These are phyloP conservation scores for Salvelinus sp. DNA, from an alignment of 2,113 vertebrate genomes.

Conservation along the genomic window DNA sequence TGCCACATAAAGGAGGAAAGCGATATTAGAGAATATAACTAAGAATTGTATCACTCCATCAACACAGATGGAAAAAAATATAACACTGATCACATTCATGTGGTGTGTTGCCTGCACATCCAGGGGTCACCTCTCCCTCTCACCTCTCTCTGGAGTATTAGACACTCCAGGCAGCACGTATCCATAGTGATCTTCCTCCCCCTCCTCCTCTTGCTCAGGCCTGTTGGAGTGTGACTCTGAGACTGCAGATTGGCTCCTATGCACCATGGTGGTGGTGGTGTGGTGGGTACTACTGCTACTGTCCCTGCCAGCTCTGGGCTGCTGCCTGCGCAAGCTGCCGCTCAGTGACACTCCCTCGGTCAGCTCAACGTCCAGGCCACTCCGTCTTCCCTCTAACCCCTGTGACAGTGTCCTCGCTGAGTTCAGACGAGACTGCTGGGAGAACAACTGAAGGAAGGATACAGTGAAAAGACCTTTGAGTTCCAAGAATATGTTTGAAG, in stretches of 20 bases:
- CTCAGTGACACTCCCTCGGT: slow-evolving; percentile 69
- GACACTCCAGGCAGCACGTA: slow-evolving; percentile 84
- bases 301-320: slow-evolving; percentile 46
- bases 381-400: slow-evolving; percentile 77
- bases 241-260: slow-evolving; percentile 70
- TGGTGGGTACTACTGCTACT: slow-evolving; percentile 75
- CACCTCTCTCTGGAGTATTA: slow-evolving; percentile 73
- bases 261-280: slow-evolving; percentile 67
- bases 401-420: slow-evolving; percentile 82
- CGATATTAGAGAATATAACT: too few relatives aligned
- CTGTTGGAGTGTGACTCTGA: slow-evolving; percentile 67
- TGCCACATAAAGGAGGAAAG: slow-evolving; percentile 24
- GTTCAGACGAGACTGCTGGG: slow-evolving; percentile 71
- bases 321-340: slow-evolving; percentile 69
- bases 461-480: background rate
- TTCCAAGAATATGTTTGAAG: background rate
- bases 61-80: too few relatives aligned
- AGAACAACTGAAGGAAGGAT: slow-evolving; percentile 55
- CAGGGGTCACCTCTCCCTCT: background rate
- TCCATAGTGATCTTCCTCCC: slow-evolving; percentile 80
- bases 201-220: slow-evolving; percentile 67
- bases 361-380: slow-evolving; percentile 74
- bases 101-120: too few relatives aligned
- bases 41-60: too few relatives aligned
- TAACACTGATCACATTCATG: too few relatives aligned